Conservation (phyloP, 2,113 vertebrate species). For the Zosterops borbonicus region DNA sequence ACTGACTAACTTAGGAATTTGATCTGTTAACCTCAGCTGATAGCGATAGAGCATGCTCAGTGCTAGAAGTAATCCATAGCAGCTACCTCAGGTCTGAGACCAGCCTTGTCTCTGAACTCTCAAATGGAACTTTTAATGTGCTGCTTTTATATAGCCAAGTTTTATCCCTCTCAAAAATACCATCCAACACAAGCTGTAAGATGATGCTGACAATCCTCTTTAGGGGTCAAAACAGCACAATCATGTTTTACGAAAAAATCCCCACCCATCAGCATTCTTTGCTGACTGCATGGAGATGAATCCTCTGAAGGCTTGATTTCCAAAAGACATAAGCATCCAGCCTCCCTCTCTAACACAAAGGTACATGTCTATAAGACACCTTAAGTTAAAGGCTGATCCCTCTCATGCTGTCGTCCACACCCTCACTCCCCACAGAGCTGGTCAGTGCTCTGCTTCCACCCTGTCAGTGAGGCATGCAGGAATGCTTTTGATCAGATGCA, state of each 20-base stretch:
- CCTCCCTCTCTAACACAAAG: not conserved
- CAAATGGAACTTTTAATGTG: not conserved
- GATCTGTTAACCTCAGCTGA: not conserved
- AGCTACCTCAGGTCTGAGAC: not conserved
- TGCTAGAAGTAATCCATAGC: not conserved
- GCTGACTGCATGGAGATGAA: not conserved
- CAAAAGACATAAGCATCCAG: not conserved
- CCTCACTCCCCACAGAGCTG: not conserved
- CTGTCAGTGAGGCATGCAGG: not conserved
- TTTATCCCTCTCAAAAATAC: not conserved
- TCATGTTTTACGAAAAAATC: not conserved
- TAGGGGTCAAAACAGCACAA: not conserved
- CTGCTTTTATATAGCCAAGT: not conserved
- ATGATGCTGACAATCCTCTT: not conserved
- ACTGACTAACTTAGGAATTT: not conserved
- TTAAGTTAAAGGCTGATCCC: not conserved
- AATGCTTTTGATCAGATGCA: conserved; percentile 15
- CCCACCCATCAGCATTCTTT: not conserved
- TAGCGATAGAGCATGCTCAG: not conserved
- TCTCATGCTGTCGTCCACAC: not conserved
- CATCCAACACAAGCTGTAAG: not conserved
- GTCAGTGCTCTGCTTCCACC: not conserved
- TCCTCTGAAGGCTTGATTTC: not conserved
- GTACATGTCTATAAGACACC: not conserved
- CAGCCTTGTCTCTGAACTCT: not conserved